phyloP scores from a whole-genome alignment of 2,888 invertebrate genomes.

The Perithous albicinctus region DNA sequence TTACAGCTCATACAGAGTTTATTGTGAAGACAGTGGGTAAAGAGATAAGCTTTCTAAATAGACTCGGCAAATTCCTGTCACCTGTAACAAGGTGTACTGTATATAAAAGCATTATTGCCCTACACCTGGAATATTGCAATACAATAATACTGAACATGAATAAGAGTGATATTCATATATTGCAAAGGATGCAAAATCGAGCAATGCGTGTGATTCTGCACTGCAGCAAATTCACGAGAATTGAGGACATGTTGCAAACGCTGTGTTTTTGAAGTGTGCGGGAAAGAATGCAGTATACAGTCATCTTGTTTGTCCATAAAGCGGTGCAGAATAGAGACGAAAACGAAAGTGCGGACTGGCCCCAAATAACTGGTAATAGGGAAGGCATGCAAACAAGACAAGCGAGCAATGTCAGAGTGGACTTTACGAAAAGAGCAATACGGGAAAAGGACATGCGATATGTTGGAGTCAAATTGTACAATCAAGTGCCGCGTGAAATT shows the following conservation, averaged over 20 bases:
- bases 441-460: too few relatives aligned
- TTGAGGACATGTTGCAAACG: slow-evolving; percentile 28
- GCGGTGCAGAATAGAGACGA: not conserved
- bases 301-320: not conserved
- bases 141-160: slow-evolving; percentile 21
- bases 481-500: too few relatives aligned
- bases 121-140: slow-evolving; percentile 38
- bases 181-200: slow-evolving; percentile 42
- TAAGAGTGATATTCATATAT: not conserved
- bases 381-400: slow-evolving; percentile 39
- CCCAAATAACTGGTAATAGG: not conserved
- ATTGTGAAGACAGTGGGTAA: not conserved
- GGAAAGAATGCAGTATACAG: slow-evolving; percentile 10
- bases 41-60: slow-evolving; percentile 12
- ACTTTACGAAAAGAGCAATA: too few relatives aligned
- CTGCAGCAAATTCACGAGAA: slow-evolving; percentile 2
- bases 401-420: not conserved
- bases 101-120: slow-evolving; percentile 34
- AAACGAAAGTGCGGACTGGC: too few relatives aligned
- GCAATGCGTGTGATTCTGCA: slow-evolving; percentile 31
- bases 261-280: slow-evolving; percentile 6
- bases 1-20: not conserved
- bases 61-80: slow-evolving; percentile 12
- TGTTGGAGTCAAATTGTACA: too few relatives aligned
- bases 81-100: slow-evolving; percentile 3